Percentiles rank a stretch among this genome's conserved stretches.
Evolutionary conservation across 1,140 invertebrate genomes (phyloP).

Genomic region (Pygmarrhopalites habei): DNA sequence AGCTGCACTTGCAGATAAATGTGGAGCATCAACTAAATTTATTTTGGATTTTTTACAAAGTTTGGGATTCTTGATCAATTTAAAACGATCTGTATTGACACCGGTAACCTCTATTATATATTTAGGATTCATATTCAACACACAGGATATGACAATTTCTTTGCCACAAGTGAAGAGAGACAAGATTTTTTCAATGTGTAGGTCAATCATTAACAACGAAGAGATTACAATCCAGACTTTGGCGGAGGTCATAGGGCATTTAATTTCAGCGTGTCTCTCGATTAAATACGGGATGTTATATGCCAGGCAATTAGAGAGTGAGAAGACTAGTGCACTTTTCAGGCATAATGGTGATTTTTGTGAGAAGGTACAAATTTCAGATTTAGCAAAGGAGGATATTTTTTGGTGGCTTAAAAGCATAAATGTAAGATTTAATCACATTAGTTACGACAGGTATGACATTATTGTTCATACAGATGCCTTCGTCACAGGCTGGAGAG

Average conservation of each 20-base stretch:
- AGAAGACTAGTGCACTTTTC: not conserved
- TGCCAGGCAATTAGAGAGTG: not conserved
- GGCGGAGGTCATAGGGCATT: too few species aligned
- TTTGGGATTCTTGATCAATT: constrained; percentile 13
- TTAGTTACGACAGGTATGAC: not conserved
- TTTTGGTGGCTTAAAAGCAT: constrained; percentile 6
- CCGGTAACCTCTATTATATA: not conserved
- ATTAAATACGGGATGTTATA: not conserved
- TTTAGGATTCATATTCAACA: not conserved
- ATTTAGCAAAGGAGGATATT: not conserved
- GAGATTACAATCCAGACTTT: too few species aligned
- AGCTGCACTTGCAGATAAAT: not conserved
- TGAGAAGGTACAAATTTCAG: not conserved
- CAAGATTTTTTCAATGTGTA: not conserved
- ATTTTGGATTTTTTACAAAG: not conserved
- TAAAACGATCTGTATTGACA: constrained; percentile 6
- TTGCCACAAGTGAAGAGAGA: not conserved
- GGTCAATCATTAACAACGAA: too few species aligned
- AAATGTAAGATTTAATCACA: not conserved
- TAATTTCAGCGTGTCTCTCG: too few species aligned
- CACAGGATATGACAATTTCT: not conserved
- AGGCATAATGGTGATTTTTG: not conserved
- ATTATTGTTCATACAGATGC: constrained; percentile 1
- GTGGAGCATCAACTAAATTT: not conserved
- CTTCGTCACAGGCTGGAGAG: constrained; percentile 9